Evolutionary conservation across 2,888 invertebrate genomes (phyloP).

Genomic region (Loripinus fragilis): DNA sequence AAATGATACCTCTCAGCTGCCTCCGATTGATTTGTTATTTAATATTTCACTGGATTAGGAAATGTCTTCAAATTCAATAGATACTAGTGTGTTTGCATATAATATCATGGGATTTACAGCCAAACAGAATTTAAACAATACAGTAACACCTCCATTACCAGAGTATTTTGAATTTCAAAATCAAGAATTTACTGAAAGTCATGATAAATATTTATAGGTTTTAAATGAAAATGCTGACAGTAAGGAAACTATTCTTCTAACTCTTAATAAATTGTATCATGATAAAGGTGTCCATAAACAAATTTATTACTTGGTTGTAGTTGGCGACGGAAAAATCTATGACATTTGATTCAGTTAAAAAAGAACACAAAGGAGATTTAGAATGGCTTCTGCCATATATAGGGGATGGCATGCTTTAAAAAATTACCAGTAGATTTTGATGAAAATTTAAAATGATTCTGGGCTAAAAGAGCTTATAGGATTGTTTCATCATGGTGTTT

Average conservation of each 20-base stretch:
- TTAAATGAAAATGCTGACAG: constrained; percentile 4
- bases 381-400: too few relatives aligned
- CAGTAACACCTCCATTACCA: neutral
- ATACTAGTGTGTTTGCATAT: neutral
- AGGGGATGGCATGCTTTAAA: neutral
- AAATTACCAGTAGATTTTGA: constrained; percentile 8
- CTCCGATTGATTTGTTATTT: too few relatives aligned
- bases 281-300: neutral
- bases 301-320: neutral
- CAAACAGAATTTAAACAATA: neutral
- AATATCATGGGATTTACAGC: neutral
- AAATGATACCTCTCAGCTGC: too few relatives aligned
- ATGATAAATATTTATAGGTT: neutral
- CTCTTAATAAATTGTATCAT: neutral
- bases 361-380: neutral
- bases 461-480: constrained; percentile 14
- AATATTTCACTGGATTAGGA: too few relatives aligned
- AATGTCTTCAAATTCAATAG: too few relatives aligned
- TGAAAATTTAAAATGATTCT: constrained; percentile 16
- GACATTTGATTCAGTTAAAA: constrained; percentile 17
- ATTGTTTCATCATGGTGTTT: constrained; percentile 15
- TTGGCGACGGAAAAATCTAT: constrained; percentile 18
- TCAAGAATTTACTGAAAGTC: too few relatives aligned
- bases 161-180: neutral
- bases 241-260: neutral